Base-by-base conservation (phyloP, 2,888 invertebrate genomes). In the Drosophila diplacantha region DNA sequence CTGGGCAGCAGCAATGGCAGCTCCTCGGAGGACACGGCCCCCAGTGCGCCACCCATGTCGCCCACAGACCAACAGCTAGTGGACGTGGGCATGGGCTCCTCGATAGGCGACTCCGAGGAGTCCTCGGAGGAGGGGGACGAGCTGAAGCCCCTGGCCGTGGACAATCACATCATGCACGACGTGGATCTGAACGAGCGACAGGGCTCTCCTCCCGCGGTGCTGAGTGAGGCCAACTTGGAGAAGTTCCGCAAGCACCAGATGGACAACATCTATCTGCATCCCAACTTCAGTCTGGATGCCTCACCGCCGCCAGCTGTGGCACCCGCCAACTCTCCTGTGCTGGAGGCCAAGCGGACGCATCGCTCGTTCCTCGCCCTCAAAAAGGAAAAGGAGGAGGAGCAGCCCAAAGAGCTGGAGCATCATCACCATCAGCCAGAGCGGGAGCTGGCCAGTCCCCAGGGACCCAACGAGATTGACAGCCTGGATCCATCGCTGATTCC, bases 401-500 rank as follows among this genome's bases (percentile, higher is more conserved):
- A 77, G 12, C 22, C 52, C 0, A 58, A 44, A 6, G 35, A 26
- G 9, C 47, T 54, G 14, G 38, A 20, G 8, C 39, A 62, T 6
- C 14, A 24, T 53, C 14, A 20, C 51, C 37, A 35, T 7, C 47
- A 66, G 4, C n/a, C 22, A 57, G 56, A 20, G 31, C 54, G 12
- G 31, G 65, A 14, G 64, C 59, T 12, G n/a, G 43, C 20, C n/a
- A 43, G 44, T 1, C 29, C 22, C 32, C 65, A 76, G 7, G 60
- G 67, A 24, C 52, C 71, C 3, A 87, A 85, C 32, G 89, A 88
- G 60, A 86, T 88, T 3, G 88, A 88, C 50, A 81, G 75, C 1
- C 65, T 88, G 24, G 83, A 85, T 71, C 85, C 89, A 0, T 85
- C 89, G 0, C 74, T 89, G 16, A 82, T 88, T 56, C 95, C 95